A percentile compares a stretch with the other conserved stretches of the same genome.
These are phyloP conservation scores for Chymomyza costata DNA, from an alignment of 1,140 invertebrate species.

Conservation along the genomic window DNA sequence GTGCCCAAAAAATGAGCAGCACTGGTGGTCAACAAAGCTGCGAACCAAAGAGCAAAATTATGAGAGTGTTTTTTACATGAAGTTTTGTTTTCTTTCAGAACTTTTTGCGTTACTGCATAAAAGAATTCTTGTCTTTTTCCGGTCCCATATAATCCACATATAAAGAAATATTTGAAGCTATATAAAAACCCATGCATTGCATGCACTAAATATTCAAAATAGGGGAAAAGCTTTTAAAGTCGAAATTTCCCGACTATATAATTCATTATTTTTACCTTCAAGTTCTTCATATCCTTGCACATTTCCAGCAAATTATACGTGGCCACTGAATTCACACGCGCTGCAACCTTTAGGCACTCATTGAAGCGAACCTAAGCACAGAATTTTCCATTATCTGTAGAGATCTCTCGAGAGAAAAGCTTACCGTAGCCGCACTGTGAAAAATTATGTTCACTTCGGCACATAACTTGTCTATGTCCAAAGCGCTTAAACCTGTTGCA, in stretches of 20 bases:
- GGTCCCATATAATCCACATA: no score
- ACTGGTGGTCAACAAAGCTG: no score
- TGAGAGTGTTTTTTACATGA: no score
- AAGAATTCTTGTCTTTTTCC: no score
- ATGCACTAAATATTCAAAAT: no score
- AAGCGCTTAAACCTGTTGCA: constrained; percentile 79
- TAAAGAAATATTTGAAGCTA: background rate
- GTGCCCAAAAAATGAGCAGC: no score
- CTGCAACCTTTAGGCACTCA: constrained; percentile 83
- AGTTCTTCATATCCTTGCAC: constrained; percentile 80
- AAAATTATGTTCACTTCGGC: constrained; percentile 84
- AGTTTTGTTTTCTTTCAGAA: no score
- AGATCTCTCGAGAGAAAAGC: constrained; percentile 20
- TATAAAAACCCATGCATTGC: no score
- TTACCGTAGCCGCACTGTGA: constrained; percentile 90
- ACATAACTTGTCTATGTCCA: constrained; percentile 78
- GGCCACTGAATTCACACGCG: constrained; percentile 79
- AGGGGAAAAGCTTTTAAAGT: background rate
- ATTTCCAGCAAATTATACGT: constrained; percentile 78
- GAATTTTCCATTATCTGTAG: background rate
- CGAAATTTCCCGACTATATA: background rate
- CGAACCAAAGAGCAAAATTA: no score
- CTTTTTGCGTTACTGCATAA: no score
- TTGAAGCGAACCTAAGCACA: constrained; percentile 79
- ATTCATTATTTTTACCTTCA: constrained; percentile 78